Conservation (phyloP, 2,113 vertebrate genomes). For the Aldabrachelys gigantea region DNA sequence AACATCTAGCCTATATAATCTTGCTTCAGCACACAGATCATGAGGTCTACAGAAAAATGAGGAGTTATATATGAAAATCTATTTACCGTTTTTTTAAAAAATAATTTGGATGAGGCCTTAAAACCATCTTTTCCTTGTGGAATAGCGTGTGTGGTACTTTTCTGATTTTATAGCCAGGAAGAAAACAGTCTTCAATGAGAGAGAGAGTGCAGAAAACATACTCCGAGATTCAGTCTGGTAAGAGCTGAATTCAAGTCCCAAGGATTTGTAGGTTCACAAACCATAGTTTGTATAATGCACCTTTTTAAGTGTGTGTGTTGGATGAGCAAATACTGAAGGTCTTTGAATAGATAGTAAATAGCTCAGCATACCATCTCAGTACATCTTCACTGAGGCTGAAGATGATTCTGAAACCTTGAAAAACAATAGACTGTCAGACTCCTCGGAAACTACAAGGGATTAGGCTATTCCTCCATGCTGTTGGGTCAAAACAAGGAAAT, state of each 20-base stretch:
- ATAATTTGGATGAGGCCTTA: neutral
- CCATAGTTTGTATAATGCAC: too few species aligned
- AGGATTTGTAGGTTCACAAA: neutral
- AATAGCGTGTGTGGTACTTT: neutral
- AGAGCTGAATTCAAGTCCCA: neutral
- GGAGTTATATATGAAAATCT: neutral
- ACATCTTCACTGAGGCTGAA: neutral
- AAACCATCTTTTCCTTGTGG: neutral
- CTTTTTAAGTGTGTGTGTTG: neutral
- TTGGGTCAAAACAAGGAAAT: neutral
- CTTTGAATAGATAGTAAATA: neutral
- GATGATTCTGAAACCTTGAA: neutral
- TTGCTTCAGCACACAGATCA: neutral
- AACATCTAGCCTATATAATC: neutral
- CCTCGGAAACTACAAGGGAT: neutral
- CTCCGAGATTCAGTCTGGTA: neutral
- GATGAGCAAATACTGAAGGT: neutral
- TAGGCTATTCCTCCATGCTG: neutral
- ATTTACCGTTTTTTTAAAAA: neutral
- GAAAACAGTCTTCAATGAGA: neutral
- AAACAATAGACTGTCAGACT: neutral
- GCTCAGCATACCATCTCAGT: neutral
- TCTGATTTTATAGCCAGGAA: fast-evolving
- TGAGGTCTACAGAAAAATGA: neutral
- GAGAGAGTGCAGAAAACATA: neutral